Evolutionary conservation across 2,113 vertebrate species (phyloP).

Genomic region (Heptranchias perlo): DNA sequence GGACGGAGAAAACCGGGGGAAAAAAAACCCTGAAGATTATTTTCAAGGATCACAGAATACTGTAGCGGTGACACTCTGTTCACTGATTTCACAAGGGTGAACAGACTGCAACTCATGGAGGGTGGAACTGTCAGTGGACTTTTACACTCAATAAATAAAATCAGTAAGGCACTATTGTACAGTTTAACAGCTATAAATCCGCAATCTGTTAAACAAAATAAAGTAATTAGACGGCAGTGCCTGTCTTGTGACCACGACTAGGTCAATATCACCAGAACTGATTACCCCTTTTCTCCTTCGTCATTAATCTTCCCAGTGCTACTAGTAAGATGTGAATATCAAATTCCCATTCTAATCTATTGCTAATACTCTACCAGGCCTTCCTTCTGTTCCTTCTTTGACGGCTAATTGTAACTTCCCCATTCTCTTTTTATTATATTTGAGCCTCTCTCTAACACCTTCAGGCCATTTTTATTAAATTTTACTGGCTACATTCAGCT

Average conservation of each 20-base stretch:
- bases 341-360: constrained; percentile 22
- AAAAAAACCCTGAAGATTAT: neutral
- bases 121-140: neutral
- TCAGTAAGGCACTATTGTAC: neutral
- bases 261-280: neutral
- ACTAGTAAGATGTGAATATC: neutral
- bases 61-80: neutral
- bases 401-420: neutral
- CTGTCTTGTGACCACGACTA: neutral
- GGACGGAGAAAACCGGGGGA: neutral
- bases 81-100: neutral
- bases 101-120: neutral
- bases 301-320: constrained; percentile 19
- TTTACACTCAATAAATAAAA: neutral
- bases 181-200: neutral
- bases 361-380: neutral
- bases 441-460: neutral
- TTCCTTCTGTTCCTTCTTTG: neutral
- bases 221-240: neutral
- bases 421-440: constrained; percentile 10
- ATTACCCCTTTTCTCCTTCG: neutral
- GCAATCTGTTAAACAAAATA: neutral
- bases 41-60: neutral
- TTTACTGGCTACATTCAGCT: constrained; percentile 9
- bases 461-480: constrained; percentile 27